A percentile compares a stretch with the other conserved stretches of the same genome.
Conservation (phyloP, 2,797 vertebrate species). For the Urosaurus nigricauda region DNA sequence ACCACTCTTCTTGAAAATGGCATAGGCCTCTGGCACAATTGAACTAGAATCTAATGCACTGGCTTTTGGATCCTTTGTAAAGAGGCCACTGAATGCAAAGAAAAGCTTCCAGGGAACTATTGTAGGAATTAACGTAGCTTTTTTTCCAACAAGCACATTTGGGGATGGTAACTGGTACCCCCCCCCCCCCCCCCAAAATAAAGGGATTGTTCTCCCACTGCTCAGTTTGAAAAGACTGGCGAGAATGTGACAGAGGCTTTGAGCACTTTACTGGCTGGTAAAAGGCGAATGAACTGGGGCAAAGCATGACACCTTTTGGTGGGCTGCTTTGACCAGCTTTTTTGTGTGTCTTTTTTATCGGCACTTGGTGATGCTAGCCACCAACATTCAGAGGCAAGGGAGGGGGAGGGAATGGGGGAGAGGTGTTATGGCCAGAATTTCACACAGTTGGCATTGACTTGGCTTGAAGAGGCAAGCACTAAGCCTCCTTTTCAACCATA, state of each 20-base stretch:
- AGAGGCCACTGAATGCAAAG: not conserved
- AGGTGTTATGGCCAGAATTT: constrained; percentile 92
- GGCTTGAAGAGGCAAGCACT: constrained; percentile 99
- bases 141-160: not conserved
- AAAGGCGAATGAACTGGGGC: constrained; percentile 84
- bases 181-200: no score
- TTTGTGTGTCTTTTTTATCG: constrained; percentile 78
- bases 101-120: not conserved
- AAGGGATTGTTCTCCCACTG: constrained; percentile 8
- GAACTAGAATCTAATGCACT: not conserved
- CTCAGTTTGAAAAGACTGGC: constrained; percentile 25
- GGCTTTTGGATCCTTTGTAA: constrained; percentile 37
- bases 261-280: constrained; percentile 52
- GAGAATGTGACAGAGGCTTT: constrained; percentile 22
- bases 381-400: constrained; percentile 82
- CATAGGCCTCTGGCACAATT: not conserved
- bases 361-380: constrained; percentile 86
- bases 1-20: constrained; percentile 22
- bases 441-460: constrained; percentile 98
- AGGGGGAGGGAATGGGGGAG: constrained; percentile 55
- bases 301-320: constrained; percentile 85
- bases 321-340: constrained; percentile 83
- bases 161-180: not conserved
- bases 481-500: constrained; percentile 99
- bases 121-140: not conserved